Evolutionary conservation across 2,888 invertebrate species (phyloP).

Genomic region (Acronicta leporina): DNA sequence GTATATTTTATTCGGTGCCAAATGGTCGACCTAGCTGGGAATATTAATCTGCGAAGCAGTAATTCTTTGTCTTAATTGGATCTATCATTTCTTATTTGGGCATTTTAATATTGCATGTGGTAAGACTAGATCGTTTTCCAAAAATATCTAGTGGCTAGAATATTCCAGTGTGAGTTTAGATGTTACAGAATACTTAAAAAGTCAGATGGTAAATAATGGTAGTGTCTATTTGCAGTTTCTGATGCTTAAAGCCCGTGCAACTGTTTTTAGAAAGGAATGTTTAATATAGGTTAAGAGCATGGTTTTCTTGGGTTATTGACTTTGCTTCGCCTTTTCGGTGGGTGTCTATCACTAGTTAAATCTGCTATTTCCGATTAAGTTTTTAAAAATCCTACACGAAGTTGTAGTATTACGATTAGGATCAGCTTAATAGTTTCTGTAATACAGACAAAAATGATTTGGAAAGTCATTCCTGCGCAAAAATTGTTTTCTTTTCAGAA

Average conservation of each 20-base stretch:
- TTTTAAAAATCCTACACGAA: no score
- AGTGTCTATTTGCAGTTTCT: slow-evolving; percentile 12
- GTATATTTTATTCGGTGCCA: background rate
- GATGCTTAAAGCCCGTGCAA: slow-evolving; percentile 2
- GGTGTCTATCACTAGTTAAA: background rate
- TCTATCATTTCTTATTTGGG: background rate
- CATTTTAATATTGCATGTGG: background rate
- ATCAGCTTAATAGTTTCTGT: no score
- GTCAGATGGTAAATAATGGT: background rate
- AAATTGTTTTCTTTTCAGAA: background rate
- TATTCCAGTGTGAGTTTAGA: slow-evolving; percentile 25
- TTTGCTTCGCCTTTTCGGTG: background rate
- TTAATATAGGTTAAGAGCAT: background rate
- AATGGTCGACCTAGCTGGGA: background rate
- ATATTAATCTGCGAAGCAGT: background rate
- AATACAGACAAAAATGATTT: no score
- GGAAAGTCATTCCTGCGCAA: no score
- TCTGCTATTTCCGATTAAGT: no score
- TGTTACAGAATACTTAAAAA: slow-evolving; percentile 15
- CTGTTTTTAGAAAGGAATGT: slow-evolving; percentile 1
- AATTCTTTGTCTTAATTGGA: background rate
- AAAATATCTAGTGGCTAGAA: slow-evolving; percentile 29
- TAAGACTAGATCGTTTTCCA: slow-evolving; percentile 14
- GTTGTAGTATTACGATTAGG: no score
- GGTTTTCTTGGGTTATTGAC: background rate